Base-by-base conservation (phyloP, 2,113 vertebrate genomes). In the Callipepla californica region DNA sequence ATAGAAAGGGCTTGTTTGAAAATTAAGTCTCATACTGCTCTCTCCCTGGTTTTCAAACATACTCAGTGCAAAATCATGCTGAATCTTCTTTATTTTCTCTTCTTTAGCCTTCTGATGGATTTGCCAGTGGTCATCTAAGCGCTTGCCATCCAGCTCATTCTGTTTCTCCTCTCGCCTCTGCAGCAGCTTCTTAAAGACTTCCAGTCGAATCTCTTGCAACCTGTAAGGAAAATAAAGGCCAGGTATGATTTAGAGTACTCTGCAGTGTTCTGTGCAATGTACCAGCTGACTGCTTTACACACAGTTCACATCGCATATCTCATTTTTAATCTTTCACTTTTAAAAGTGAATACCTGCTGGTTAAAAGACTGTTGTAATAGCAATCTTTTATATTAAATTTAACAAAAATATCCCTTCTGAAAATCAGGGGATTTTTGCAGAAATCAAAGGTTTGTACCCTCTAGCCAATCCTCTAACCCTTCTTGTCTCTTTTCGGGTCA, bases 131-230 rank as follows among this genome's bases (percentile, higher is more conserved):
- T 94, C 51, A 19, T 98, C 95, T 92, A 99, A 94, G 70, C 96
- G 95, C 40, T 93, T 92, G 23, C 48, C 87, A 65, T 97, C 94
- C 85, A 96, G 10, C 51, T 98, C 88, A 12, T 96, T 97, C 92
- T 97, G 98, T 63, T 96, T 97, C 74, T 97, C 82, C 10, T 98
- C 96, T 69, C 96, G 97, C 78, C 96, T 97, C 87, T 1, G 90
- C 93, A 99, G 89, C 57, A 99, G 92, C 51, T 97, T 95, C 90
- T 92, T 97, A 57, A 99, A 97, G 85, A 98, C 93, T 82, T 97
- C 95, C 44, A 99, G 94, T 16, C 97, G 98, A 48, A 96, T 77
- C 40, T 98, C 98, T 95, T 99, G 98, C 85, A 99, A 87, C 93
- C 99, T 99, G 94, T 69, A 93, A 91, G 38, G n/a, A 57, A 91